phyloP scores from a whole-genome alignment of 2,797 vertebrate species.

The Pangasius krempfi region DNA sequence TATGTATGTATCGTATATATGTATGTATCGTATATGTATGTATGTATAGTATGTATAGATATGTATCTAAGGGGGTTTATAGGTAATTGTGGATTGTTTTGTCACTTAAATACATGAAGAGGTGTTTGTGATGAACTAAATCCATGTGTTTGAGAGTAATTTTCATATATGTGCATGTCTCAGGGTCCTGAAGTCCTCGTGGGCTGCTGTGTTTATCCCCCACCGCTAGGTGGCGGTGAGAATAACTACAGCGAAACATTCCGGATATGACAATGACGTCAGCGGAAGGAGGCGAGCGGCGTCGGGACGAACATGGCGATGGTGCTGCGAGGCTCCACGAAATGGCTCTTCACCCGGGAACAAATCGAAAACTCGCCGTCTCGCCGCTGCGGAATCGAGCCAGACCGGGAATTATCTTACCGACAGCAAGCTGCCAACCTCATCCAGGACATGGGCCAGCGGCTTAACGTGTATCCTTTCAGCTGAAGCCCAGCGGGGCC shows the following conservation, averaged over 20 bases:
- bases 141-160: not conserved
- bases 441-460: constrained; percentile 96
- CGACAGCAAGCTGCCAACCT: constrained; percentile 96
- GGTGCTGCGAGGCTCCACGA: constrained; percentile 79
- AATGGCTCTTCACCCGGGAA: constrained; percentile 97
- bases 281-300: constrained; percentile 82
- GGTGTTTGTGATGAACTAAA: not conserved
- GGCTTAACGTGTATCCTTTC: constrained; percentile 98
- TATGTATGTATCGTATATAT: no score
- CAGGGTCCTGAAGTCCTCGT: not conserved
- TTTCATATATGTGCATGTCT: not conserved
- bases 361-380: constrained; percentile 93
- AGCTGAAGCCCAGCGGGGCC: constrained; percentile 7
- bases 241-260: constrained; percentile 27
- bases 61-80: not conserved
- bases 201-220: not conserved
- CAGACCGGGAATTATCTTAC: constrained; percentile 93
- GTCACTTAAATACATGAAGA: not conserved
- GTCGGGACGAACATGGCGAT: constrained; percentile 78
- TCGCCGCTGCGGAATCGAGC: constrained; percentile 90
- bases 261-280: constrained; percentile 66
- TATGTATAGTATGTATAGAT: no score
- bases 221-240: constrained; percentile 39
- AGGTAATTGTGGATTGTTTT: not conserved
- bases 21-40: no score